A percentile compares a stretch with the other conserved stretches of the same genome.
Conservation (phyloP, 2,888 invertebrate species). For the Yponomeuta plumbellus region DNA sequence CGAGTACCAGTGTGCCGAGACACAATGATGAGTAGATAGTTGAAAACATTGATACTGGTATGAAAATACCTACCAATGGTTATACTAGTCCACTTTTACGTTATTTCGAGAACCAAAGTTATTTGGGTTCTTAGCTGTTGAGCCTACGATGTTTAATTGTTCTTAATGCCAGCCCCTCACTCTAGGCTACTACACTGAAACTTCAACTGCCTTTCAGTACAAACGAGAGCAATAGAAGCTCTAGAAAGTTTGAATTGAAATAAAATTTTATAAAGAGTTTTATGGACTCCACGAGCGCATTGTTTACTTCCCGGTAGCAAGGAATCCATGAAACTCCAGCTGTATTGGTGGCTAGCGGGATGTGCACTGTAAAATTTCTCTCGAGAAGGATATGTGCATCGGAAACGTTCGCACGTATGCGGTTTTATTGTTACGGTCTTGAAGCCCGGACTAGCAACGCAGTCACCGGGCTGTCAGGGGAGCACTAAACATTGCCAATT, state of each 20-base stretch:
- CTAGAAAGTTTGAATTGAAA: neutral
- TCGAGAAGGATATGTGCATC: neutral
- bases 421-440: neutral
- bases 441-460: neutral
- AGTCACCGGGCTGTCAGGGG: neutral
- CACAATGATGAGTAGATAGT: too few species aligned
- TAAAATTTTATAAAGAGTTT: constrained; percentile 2
- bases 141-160: too few species aligned
- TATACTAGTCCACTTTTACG: too few species aligned
- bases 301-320: neutral
- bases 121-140: too few species aligned
- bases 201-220: too few species aligned
- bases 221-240: neutral
- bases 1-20: too few species aligned
- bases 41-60: too few species aligned
- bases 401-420: neutral
- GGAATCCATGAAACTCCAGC: neutral
- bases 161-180: too few species aligned
- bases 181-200: too few species aligned
- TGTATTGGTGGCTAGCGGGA: neutral
- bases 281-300: neutral
- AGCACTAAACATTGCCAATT: neutral
- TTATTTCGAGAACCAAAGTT: too few species aligned
- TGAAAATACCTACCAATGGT: too few species aligned
- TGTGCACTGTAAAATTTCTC: constrained; percentile 3